phyloP scores from a whole-genome alignment of 2,113 vertebrate species.

The Nothobranchius kuhntae region DNA sequence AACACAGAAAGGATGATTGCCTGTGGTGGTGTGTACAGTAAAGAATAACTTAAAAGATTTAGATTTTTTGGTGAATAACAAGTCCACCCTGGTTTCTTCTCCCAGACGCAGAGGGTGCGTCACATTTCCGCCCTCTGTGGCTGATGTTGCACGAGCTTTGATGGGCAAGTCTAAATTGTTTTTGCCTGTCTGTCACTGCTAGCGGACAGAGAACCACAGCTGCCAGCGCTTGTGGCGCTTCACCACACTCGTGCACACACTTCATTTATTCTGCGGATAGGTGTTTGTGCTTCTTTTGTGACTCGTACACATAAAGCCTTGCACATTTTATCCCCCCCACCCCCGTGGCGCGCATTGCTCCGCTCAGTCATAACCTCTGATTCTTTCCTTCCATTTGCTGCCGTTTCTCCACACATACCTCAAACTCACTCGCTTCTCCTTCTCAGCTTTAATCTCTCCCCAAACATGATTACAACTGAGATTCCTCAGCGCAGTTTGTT shows the following conservation, averaged over 20 bases:
- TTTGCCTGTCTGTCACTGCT: slow-evolving; percentile 70
- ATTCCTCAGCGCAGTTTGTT: slow-evolving; percentile 47
- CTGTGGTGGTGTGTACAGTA: background rate
- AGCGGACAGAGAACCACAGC: slow-evolving; percentile 55
- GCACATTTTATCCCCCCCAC: slow-evolving; percentile 39
- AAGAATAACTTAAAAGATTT: background rate
- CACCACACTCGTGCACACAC: slow-evolving; percentile 38
- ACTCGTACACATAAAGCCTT: slow-evolving; percentile 9
- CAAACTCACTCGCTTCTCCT: slow-evolving; percentile 13
- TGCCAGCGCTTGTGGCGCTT: slow-evolving; percentile 44
- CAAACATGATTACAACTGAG: slow-evolving; percentile 37
- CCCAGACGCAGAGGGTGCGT: slow-evolving; percentile 33
- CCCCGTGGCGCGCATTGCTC: slow-evolving; percentile 22
- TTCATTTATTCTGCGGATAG: slow-evolving; percentile 48
- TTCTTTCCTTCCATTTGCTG: slow-evolving; percentile 15
- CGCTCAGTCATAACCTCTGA: slow-evolving; percentile 26
- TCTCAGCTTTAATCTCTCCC: slow-evolving; percentile 15
- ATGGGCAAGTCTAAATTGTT: slow-evolving; percentile 63
- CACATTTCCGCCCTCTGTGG: slow-evolving; percentile 43
- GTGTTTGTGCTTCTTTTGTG: slow-evolving; percentile 24
- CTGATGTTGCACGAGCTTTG: slow-evolving; percentile 45
- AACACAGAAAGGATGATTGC: slow-evolving; percentile 1
- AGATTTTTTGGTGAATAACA: slow-evolving; percentile 17
- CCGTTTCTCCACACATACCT: slow-evolving; percentile 23
- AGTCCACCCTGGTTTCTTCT: slow-evolving; percentile 14